phyloP scores from a whole-genome alignment of 2,113 vertebrate species.

The Mohoua ochrocephala region DNA sequence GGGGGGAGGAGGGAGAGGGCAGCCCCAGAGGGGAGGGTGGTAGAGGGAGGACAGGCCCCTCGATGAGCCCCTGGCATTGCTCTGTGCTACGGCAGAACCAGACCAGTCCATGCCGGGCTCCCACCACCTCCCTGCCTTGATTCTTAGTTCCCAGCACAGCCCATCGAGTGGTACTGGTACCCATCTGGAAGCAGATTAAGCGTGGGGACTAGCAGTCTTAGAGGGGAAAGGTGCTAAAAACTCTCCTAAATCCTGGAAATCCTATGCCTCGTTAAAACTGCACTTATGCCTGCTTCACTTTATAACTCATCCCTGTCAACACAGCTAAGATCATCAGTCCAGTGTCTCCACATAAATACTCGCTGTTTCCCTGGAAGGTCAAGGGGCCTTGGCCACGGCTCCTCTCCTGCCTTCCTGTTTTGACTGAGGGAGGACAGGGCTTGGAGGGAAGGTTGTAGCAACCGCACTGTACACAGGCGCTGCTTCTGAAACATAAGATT shows the following conservation, averaged over 20 bases:
- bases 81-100: neutral
- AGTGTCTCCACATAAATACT: constrained; percentile 24
- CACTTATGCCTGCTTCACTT: constrained; percentile 1
- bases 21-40: neutral
- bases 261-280: constrained; percentile 31
- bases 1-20: neutral
- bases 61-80: neutral
- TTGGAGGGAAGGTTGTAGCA: constrained; percentile 37
- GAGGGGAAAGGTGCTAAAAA: constrained; percentile 32
- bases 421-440: constrained; percentile 26
- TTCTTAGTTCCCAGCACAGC: neutral
- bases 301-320: constrained; percentile 62
- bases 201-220: neutral
- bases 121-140: neutral
- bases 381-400: constrained; percentile 18
- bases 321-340: neutral
- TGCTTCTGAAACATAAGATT: constrained; percentile 36
- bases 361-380: constrained; percentile 35
- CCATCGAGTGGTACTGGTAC: fast-evolving
- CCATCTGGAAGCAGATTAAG: neutral
- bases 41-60: neutral
- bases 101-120: neutral
- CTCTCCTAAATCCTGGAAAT: constrained; percentile 53
- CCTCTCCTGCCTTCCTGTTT: constrained; percentile 54
- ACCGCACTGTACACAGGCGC: neutral